Conservation (phyloP, 2,888 invertebrate genomes). For the Agelastica alni region DNA sequence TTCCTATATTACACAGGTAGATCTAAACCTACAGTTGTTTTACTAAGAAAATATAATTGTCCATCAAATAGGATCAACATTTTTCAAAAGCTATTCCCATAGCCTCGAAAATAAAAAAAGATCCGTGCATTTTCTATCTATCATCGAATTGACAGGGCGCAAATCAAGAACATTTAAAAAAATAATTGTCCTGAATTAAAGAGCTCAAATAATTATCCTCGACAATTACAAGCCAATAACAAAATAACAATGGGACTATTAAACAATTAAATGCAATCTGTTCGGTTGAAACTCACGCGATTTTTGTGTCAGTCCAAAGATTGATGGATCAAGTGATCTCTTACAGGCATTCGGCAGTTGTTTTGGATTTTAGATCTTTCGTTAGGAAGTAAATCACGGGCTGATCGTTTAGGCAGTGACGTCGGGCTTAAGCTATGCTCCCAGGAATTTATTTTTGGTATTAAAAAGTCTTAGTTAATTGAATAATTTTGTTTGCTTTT, state of each 20-base stretch:
- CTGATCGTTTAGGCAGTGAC: slow-evolving; percentile 19
- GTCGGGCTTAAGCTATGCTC: not conserved
- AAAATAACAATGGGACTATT: slow-evolving; percentile 52
- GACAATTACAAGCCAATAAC: slow-evolving; percentile 48
- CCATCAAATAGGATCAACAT: slow-evolving; percentile 1
- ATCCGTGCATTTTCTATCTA: slow-evolving; percentile 48
- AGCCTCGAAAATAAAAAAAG: slow-evolving; percentile 13
- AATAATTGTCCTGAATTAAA: slow-evolving; percentile 46
- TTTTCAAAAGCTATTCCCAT: slow-evolving; percentile 24
- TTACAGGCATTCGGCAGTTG: slow-evolving; percentile 32
- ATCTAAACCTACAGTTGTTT: slow-evolving; percentile 13
- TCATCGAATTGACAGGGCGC: slow-evolving; percentile 53
- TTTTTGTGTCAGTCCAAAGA: slow-evolving; percentile 50
- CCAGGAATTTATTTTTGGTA: too few relatives aligned
- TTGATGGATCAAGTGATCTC: slow-evolving; percentile 49
- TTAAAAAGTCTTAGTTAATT: too few relatives aligned
- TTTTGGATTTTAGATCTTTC: slow-evolving; percentile 23
- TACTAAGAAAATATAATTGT: slow-evolving; percentile 25
- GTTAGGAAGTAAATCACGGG: slow-evolving; percentile 40
- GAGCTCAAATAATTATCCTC: slow-evolving; percentile 43
- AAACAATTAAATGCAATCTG: slow-evolving; percentile 56
- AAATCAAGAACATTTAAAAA: slow-evolving; percentile 50
- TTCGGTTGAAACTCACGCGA: slow-evolving; percentile 50
- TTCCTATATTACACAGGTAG: slow-evolving; percentile 15
- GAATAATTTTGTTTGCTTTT: too few relatives aligned